Conservation (phyloP, 2,113 vertebrate species). For the Myotis davidii region DNA sequence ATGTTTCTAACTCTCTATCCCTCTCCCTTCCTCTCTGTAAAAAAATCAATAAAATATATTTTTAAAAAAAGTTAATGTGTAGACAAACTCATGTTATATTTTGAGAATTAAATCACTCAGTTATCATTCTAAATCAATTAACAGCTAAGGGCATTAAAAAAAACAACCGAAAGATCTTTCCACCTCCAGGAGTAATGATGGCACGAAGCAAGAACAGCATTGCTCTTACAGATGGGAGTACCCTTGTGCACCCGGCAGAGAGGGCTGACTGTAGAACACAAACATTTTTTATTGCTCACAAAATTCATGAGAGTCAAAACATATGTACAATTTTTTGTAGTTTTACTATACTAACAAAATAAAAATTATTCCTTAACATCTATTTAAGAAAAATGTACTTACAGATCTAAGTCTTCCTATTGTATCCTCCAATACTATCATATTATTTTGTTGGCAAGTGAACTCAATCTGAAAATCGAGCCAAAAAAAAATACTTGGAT, state of each 20-base stretch:
- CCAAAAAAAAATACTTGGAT: constrained; percentile 39
- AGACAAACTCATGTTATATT: constrained; percentile 8
- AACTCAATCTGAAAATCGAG: constrained; percentile 82
- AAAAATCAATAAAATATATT: too few species aligned
- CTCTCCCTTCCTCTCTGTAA: too few species aligned
- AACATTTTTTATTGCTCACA: background rate
- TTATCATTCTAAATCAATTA: constrained; percentile 45
- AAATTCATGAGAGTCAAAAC: background rate
- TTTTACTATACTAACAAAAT: constrained; percentile 10
- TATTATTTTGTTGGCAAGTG: constrained; percentile 81
- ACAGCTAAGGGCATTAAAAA: background rate
- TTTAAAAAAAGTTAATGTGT: background rate
- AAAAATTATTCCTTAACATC: constrained; percentile 8
- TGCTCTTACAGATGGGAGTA: fast-evolving
- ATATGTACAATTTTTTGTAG: background rate
- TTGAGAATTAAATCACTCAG: constrained; percentile 30
- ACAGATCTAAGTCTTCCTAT: constrained; percentile 82
- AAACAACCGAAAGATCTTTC: background rate
- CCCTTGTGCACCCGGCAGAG: background rate
- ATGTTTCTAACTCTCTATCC: too few species aligned
- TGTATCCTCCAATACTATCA: constrained; percentile 79
- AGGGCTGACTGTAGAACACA: background rate
- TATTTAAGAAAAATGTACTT: constrained; percentile 72
- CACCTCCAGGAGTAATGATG: background rate
- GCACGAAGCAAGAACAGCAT: background rate